A percentile compares a stretch with the other conserved stretches of the same genome.
These are phyloP conservation scores for Pitangus sulphuratus DNA, from an alignment of 2,797 vertebrate genomes.

Conservation along the genomic window DNA sequence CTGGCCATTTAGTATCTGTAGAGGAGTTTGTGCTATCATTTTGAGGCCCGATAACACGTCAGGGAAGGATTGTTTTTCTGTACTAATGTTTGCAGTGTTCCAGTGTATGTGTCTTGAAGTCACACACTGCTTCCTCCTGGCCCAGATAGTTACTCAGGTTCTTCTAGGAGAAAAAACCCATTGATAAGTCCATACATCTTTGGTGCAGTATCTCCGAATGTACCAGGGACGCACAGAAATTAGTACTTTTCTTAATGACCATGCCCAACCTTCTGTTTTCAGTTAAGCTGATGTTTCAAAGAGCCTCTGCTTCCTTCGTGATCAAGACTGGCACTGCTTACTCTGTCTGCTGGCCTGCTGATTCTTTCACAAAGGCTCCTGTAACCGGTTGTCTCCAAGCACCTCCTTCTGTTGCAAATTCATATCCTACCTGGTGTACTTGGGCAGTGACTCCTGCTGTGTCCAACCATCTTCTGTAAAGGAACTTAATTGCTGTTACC, in stretches of 20 bases:
- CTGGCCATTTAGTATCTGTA: background rate
- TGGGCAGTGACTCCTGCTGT: background rate
- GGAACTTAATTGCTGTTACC: background rate
- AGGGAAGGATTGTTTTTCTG: background rate
- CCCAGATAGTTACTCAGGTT: background rate
- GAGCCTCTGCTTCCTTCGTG: background rate
- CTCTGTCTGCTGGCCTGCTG: background rate
- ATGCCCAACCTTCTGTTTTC: background rate
- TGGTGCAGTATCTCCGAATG: background rate
- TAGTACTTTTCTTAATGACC: background rate
- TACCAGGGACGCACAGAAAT: background rate
- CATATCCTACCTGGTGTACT: fast-evolving
- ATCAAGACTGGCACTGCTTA: background rate
- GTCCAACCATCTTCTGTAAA: background rate
- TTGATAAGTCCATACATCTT: background rate
- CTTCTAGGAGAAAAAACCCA: background rate
- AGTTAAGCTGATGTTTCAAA: background rate
- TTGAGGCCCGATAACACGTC: background rate
- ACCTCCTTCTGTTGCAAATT: background rate
- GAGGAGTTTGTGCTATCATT: background rate
- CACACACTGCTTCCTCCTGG: background rate
- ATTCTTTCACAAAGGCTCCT: background rate
- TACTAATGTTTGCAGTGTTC: background rate
- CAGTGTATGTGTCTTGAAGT: fast-evolving
- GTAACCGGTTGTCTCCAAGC: background rate